Evolutionary conservation across 2,888 invertebrate species (phyloP), one percentile per base, ranked within the genome.

Genomic region (Synanthedon myopaeformis): DNA sequence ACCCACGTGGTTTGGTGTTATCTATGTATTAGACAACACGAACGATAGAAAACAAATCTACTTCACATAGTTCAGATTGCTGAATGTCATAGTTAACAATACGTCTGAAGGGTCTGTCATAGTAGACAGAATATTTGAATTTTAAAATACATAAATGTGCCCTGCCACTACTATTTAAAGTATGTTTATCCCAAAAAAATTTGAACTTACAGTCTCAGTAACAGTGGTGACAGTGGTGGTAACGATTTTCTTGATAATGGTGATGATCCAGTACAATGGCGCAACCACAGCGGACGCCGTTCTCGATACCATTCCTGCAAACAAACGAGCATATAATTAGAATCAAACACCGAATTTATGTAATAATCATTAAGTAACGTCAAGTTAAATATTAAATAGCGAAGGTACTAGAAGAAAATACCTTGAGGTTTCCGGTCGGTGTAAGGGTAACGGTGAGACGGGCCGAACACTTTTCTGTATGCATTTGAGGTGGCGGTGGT

Each of bases 151-250:
- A n/a, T n/a, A n/a, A n/a, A 2, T 19, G 19, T 19, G 19, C 19
- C 3, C 19, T 2, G 3, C 19, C 2, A 2, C 19, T 19, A 3
- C 23, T 23, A 23, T 4, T 23, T 23, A 23, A 1, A 23, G 23
- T 5, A 5, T 23, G 4, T 23, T 23, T 5, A 23, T 23, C 1
- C 5, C 0, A 23, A 23, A 23, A 23, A 35, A 8, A 35, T 2
- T 6, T 23, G 28, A 55, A 70, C 79, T 76, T 56, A 87, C 85
- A 55, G 81, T 82, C 69, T 84, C 81, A n/a, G 83, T 84, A 57
- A 84, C 67, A 1, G 83, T 84, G 1, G 84, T 85, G 13, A 83
- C 75, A 0, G 81, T 83, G 23, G 81, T 84, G 42, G 82, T 84
- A 51, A 84, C 64, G 1, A 74, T 62, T 0, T 66, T 78, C 54